A percentile compares a stretch with the other conserved stretches of the same genome.
Evolutionary conservation across 2,113 vertebrate species (phyloP).

Genomic region (Hystrix cristata): DNA sequence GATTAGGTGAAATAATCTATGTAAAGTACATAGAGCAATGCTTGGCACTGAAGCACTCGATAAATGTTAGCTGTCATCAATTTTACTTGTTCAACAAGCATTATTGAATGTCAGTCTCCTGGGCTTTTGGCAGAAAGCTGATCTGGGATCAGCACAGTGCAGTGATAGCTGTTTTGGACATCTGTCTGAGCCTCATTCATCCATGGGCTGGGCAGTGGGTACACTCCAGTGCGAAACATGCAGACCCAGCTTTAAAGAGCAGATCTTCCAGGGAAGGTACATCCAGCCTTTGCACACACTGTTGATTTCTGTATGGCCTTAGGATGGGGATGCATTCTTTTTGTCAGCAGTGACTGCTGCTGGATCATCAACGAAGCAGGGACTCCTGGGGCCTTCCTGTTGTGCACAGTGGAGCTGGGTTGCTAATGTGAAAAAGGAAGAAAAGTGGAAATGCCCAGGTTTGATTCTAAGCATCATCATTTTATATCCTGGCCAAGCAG

Average conservation of each 20-base stretch:
- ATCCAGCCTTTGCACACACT: not conserved
- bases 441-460: not conserved
- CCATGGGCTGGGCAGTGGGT: not conserved
- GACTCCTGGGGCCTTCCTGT: not conserved
- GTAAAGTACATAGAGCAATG: not conserved
- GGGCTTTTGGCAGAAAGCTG: constrained; percentile 42
- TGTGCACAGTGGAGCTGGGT: not conserved
- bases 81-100: constrained; percentile 7
- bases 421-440: constrained; percentile 1
- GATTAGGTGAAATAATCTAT: not conserved
- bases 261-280: not conserved
- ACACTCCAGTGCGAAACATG: not conserved
- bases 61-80: not conserved
- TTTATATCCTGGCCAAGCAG: not conserved
- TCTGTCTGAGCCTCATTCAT: not conserved
- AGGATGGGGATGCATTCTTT: not conserved
- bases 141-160: not conserved
- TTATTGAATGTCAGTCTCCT: not conserved
- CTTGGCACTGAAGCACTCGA: constrained; percentile 10
- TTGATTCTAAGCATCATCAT: not conserved
- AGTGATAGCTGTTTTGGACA: not conserved
- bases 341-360: not conserved
- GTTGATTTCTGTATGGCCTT: not conserved
- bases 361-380: not conserved
- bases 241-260: not conserved